Evolutionary conservation across 2,888 invertebrate genomes (phyloP).

Genomic region (Nephrocerus scutellatus): DNA sequence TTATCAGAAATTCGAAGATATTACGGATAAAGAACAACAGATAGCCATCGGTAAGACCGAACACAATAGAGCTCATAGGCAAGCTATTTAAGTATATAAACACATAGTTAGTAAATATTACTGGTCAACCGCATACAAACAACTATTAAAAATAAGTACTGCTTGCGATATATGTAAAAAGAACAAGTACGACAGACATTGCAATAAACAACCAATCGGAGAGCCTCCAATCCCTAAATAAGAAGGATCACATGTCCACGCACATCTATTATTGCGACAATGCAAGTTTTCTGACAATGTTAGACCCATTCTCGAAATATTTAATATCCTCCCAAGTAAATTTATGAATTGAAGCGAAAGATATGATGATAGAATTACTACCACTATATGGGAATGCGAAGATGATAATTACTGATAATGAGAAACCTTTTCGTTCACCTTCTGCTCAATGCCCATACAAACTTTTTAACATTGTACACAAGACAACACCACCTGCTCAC

Average conservation of each 20-base stretch:
- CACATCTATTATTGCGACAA: too few relatives aligned
- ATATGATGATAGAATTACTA: too few relatives aligned
- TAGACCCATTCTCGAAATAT: too few relatives aligned
- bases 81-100: conserved; percentile 5
- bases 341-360: too few relatives aligned
- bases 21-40: conserved; percentile 3
- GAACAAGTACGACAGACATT: conserved; percentile 5
- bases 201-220: conserved; percentile 6
- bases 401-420: too few relatives aligned
- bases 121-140: conserved; percentile 5
- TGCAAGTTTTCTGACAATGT: too few relatives aligned
- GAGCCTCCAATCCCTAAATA: conserved; percentile 2
- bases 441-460: too few relatives aligned
- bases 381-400: too few relatives aligned
- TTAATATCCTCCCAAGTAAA: too few relatives aligned
- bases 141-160: conserved; percentile 2
- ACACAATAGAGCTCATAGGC: conserved; percentile 8
- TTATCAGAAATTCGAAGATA: not conserved
- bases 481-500: too few relatives aligned
- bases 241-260: conserved; percentile 4
- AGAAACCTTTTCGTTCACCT: too few relatives aligned
- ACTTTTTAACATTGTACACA: too few relatives aligned
- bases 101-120: conserved; percentile 7
- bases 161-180: conserved; percentile 6
- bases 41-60: not conserved